A percentile compares a stretch with the other conserved stretches of the same genome.
These are phyloP conservation scores for Dynastes grantii DNA, from an alignment of 2,888 invertebrate genomes.

Conservation along the genomic window DNA sequence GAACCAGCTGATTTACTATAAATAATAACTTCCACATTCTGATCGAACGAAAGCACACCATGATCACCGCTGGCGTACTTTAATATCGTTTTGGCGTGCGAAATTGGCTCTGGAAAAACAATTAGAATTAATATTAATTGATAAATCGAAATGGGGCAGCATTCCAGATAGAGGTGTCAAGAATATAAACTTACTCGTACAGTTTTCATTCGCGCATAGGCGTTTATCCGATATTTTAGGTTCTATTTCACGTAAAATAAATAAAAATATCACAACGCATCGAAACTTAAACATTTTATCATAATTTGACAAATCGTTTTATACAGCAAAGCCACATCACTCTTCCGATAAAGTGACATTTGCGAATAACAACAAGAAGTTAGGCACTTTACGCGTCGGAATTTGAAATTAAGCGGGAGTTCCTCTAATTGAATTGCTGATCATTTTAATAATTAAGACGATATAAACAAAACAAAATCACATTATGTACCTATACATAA, in stretches of 20 bases:
- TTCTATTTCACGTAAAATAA: slow-evolving; percentile 62
- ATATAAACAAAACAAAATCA: too few relatives aligned
- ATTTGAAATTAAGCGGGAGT: slow-evolving; percentile 48
- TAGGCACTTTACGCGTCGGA: slow-evolving; percentile 15
- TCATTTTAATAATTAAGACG: too few relatives aligned
- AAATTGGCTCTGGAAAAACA: slow-evolving; percentile 73
- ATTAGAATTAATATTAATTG: slow-evolving; percentile 15
- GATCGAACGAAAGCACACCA: slow-evolving; percentile 76
- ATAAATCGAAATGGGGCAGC: slow-evolving; percentile 45
- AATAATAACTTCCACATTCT: slow-evolving; percentile 75
- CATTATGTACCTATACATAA: too few relatives aligned
- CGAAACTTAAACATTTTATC: slow-evolving; percentile 68
- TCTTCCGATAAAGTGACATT: slow-evolving; percentile 59
- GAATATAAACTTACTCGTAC: slow-evolving; percentile 75
- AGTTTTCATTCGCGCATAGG: slow-evolving; percentile 80
- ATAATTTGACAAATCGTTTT: slow-evolving; percentile 64
- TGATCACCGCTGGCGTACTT: slow-evolving; percentile 74
- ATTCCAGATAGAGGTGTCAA: slow-evolving; percentile 46
- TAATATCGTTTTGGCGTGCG: slow-evolving; percentile 76
- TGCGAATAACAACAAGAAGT: slow-evolving; percentile 43
- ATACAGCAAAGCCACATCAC: slow-evolving; percentile 60
- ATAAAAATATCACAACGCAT: slow-evolving; percentile 66
- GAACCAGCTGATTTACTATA: slow-evolving; percentile 82
- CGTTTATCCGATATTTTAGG: slow-evolving; percentile 78
- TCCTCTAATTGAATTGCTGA: too few relatives aligned